These are phyloP conservation scores for Sicus ferrugineus DNA, from an alignment of 2,888 invertebrate genomes.

Conservation along the genomic window DNA sequence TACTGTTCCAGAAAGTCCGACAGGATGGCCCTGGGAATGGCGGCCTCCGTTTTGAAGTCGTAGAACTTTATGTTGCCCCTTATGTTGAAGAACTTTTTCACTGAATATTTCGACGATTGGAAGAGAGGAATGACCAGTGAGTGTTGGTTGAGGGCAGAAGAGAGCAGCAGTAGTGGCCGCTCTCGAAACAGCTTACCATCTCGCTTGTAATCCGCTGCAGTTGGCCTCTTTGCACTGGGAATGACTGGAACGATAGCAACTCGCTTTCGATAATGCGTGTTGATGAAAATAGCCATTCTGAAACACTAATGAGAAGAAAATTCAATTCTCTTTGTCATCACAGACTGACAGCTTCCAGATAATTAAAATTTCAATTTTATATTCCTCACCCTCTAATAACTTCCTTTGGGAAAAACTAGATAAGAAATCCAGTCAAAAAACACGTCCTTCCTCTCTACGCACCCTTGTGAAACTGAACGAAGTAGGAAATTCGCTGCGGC, in stretches of 20 bases:
- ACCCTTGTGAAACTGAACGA: too few relatives aligned
- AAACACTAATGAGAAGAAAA: too few relatives aligned
- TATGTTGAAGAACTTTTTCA: not conserved
- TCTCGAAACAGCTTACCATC: too few relatives aligned
- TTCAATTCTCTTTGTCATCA: too few relatives aligned
- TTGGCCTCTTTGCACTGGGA: not conserved
- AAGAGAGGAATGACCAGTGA: not conserved
- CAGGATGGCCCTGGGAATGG: conserved; percentile 2
- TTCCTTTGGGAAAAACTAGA: too few relatives aligned
- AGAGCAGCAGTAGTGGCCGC: too few relatives aligned
- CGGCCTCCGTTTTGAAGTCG: not conserved
- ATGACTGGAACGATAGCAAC: not conserved
- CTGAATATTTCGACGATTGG: not conserved
- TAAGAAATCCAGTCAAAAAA: too few relatives aligned
- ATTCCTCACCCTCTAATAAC: too few relatives aligned
- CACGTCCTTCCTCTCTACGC: too few relatives aligned
- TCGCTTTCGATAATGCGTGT: not conserved
- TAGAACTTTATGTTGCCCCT: not conserved
- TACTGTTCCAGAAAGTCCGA: not conserved
- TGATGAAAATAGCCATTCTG: not conserved
- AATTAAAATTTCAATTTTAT: too few relatives aligned
- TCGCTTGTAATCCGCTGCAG: not conserved
- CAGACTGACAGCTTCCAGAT: too few relatives aligned
- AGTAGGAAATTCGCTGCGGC: not conserved
- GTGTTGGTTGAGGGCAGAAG: too few relatives aligned